phyloP scores from a whole-genome alignment of 1,140 invertebrate genomes.

The Drosophila arizonae region DNA sequence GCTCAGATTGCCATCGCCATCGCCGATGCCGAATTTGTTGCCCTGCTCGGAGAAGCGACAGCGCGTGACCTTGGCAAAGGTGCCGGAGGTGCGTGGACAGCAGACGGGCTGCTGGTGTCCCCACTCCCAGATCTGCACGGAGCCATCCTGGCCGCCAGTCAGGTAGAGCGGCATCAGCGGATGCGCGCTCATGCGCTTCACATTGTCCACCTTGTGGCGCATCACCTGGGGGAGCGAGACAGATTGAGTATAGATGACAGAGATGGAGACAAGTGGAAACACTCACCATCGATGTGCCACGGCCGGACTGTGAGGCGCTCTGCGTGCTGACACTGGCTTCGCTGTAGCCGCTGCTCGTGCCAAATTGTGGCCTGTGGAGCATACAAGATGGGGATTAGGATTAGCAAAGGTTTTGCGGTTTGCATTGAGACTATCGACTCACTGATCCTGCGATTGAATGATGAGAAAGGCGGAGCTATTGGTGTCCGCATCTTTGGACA shows the following conservation, averaged over 20 bases:
- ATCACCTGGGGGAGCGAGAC: conserved; percentile 85
- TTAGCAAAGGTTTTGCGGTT: too few relatives aligned
- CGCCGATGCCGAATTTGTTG: conserved; percentile 98
- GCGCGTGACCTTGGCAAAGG: conserved; percentile 97
- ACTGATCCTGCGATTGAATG: conserved; percentile 90
- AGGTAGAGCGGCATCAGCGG: conserved; percentile 96
- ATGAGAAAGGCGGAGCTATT: conserved; percentile 94
- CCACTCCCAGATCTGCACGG: conserved; percentile 99
- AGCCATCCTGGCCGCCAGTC: conserved; percentile 98
- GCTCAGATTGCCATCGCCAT: conserved; percentile 95
- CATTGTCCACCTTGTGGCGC: conserved; percentile 95
- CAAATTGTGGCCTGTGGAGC: conserved; percentile 58
- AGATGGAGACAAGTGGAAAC: neutral
- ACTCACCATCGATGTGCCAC: conserved; percentile 93
- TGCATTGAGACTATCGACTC: conserved; percentile 24
- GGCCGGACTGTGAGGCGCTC: conserved; percentile 91
- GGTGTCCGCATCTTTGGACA: conserved; percentile 90
- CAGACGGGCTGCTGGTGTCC: conserved; percentile 95
- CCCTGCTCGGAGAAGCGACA: conserved; percentile 98
- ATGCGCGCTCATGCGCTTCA: conserved; percentile 97
- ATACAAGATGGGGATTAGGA: neutral
- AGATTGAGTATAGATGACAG: neutral
- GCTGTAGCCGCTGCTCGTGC: conserved; percentile 44
- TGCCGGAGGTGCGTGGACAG: conserved; percentile 91
- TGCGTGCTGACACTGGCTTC: conserved; percentile 70